Conservation (phyloP, 2,797 vertebrate species). For the Poeciliopsis infans region DNA sequence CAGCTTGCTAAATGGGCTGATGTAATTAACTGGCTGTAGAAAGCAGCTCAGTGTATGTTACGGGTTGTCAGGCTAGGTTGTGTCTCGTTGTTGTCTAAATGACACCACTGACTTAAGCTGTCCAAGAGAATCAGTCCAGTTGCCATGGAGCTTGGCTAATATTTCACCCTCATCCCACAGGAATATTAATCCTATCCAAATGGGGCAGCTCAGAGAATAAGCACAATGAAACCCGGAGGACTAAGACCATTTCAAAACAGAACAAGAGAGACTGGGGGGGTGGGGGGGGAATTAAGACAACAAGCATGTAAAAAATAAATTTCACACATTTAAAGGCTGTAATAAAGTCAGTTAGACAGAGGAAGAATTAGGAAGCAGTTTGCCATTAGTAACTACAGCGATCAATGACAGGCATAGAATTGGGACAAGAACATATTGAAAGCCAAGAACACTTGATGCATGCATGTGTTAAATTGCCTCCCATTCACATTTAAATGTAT, state of each 20-base stretch:
- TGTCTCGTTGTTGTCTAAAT: conserved; percentile 15
- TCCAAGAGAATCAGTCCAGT: conserved; percentile 45
- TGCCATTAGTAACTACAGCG: not conserved
- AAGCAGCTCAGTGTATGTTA: conserved; percentile 8
- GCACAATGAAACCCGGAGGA: conserved; percentile 40
- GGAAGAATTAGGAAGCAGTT: conserved; percentile 23
- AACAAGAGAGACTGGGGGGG: conserved; percentile 6
- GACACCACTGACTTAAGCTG: conserved; percentile 28
- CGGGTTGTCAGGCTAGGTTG: conserved; percentile 16
- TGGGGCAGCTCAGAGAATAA: conserved; percentile 34
- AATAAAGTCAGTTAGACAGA: conserved; percentile 25
- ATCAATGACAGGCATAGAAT: conserved; percentile 30
- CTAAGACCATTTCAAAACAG: conserved; percentile 11
- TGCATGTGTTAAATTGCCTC: conserved; percentile 65
- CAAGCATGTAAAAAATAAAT: conserved; percentile 17
- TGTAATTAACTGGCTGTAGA: conserved; percentile 38
- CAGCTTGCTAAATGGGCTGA: conserved; percentile 34
- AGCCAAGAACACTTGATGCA: conserved; percentile 46
- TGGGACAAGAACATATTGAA: conserved; percentile 17
- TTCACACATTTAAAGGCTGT: conserved; percentile 16
- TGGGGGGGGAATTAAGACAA: conserved; percentile 16
- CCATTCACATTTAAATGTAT: conserved; percentile 62
- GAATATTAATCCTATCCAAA: conserved; percentile 62
- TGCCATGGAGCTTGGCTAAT: conserved; percentile 44
- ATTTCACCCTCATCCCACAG: conserved; percentile 50